Percentiles rank a stretch among this genome's conserved stretches.
Evolutionary conservation across 2,797 vertebrate species (phyloP).

Genomic region (Danio choprae): DNA sequence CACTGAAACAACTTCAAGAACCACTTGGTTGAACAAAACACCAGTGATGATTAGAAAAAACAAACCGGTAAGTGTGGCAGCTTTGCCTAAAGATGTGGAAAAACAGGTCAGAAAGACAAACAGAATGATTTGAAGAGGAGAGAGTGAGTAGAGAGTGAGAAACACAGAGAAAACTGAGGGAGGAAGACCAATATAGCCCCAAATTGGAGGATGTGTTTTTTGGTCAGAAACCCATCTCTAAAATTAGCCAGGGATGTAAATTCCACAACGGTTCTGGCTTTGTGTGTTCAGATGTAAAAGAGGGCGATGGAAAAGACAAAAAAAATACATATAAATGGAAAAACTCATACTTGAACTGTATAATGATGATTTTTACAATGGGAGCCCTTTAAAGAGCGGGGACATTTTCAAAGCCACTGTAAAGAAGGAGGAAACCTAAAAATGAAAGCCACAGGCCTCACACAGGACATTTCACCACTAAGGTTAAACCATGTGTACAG

Average conservation of each 20-base stretch:
- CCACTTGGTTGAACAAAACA: neutral
- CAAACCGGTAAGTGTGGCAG: conserved; percentile 5
- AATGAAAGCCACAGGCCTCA: conserved; percentile 72
- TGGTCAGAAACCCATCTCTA: conserved; percentile 84
- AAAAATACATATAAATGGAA: conserved; percentile 56
- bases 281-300: conserved; percentile 68
- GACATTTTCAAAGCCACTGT: conserved; percentile 72
- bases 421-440: conserved; percentile 69
- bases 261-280: conserved; percentile 76
- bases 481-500: conserved; percentile 63
- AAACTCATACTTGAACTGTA: conserved; percentile 62
- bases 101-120: conserved; percentile 24
- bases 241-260: conserved; percentile 83
- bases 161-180: conserved; percentile 59
- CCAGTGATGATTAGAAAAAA: conserved; percentile 4
- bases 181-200: conserved; percentile 80
- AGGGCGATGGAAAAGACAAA: conserved; percentile 68
- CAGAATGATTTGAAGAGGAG: conserved; percentile 15
- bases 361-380: conserved; percentile 68
- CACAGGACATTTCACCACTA: conserved; percentile 68
- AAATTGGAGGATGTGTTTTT: conserved; percentile 86
- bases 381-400: conserved; percentile 69
- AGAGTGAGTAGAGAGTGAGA: conserved; percentile 41
- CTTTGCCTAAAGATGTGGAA: neutral
- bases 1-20: neutral